phyloP scores from a whole-genome alignment of 2,113 vertebrate species.

The Rhinoderma darwinii region DNA sequence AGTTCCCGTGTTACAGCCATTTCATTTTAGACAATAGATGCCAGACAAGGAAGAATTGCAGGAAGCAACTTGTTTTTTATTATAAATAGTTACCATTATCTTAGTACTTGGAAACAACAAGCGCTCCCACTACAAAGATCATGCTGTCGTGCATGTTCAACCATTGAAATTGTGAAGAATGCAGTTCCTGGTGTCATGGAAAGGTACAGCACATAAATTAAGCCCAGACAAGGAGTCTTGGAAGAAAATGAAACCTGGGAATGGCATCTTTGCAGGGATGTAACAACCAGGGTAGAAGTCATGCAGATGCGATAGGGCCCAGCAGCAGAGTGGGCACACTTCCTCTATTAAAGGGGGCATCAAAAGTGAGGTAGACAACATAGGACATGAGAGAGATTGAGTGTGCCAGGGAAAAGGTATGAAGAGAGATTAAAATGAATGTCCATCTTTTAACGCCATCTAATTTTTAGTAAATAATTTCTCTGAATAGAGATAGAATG shows the following conservation, averaged over 20 bases:
- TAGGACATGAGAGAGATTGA: no score
- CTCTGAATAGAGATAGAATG: no score
- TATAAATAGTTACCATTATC: constrained; percentile 34
- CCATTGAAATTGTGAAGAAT: background rate
- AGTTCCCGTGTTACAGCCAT: background rate
- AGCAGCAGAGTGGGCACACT: no score
- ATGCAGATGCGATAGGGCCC: no score
- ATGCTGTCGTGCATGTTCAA: background rate
- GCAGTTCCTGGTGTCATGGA: background rate
- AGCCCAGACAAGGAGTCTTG: background rate
- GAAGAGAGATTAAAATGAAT: no score
- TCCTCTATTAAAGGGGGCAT: no score
- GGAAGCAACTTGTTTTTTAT: constrained; percentile 31
- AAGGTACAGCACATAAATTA: background rate
- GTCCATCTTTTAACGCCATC: no score
- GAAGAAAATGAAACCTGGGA: background rate
- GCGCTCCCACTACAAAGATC: background rate
- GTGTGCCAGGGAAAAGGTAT: no score
- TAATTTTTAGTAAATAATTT: no score
- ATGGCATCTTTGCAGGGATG: background rate
- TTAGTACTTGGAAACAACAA: background rate
- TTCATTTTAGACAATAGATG: constrained; percentile 20
- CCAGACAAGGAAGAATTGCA: constrained; percentile 6
- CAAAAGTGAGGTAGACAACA: no score
- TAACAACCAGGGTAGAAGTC: background rate